Conservation (phyloP, 92 coral and sea anemone genomes). For the Epizoanthus fatuus region DNA sequence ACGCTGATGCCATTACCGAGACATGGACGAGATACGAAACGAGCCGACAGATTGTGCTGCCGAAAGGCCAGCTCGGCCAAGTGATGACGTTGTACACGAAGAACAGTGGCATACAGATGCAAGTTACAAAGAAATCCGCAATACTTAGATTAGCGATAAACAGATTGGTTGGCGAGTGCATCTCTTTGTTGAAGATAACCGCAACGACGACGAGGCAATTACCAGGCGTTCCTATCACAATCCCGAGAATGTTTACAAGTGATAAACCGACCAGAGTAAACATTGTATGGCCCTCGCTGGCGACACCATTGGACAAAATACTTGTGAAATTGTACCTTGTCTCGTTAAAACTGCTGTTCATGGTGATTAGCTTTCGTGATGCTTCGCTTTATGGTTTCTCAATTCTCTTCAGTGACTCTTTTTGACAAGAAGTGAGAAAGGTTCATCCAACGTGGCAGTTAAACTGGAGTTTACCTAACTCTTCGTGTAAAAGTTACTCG, state of each 20-base stretch:
- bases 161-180: constrained; percentile 80
- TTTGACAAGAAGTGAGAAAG: too few relatives aligned
- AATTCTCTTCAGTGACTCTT: not conserved
- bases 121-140: constrained; percentile 81
- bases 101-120: constrained; percentile 84
- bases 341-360: constrained; percentile 13
- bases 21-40: constrained; percentile 77
- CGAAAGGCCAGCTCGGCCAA: constrained; percentile 90
- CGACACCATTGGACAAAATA: not conserved
- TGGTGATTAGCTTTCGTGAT: not conserved
- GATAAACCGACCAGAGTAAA: constrained; percentile 54
- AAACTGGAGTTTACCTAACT: too few relatives aligned
- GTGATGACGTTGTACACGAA: constrained; percentile 79
- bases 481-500: not conserved
- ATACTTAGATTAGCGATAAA: constrained; percentile 80
- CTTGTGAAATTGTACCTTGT: constrained; percentile 18
- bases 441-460: too few relatives aligned
- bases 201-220: constrained; percentile 77
- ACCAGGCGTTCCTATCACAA: constrained; percentile 72
- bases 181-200: constrained; percentile 71
- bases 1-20: constrained; percentile 89
- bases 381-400: not conserved
- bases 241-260: constrained; percentile 64
- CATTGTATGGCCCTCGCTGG: constrained; percentile 27
- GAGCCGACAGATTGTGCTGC: constrained; percentile 67